Base-by-base conservation (phyloP, 2,113 vertebrate genomes). In the Rhynchomys soricoides region DNA sequence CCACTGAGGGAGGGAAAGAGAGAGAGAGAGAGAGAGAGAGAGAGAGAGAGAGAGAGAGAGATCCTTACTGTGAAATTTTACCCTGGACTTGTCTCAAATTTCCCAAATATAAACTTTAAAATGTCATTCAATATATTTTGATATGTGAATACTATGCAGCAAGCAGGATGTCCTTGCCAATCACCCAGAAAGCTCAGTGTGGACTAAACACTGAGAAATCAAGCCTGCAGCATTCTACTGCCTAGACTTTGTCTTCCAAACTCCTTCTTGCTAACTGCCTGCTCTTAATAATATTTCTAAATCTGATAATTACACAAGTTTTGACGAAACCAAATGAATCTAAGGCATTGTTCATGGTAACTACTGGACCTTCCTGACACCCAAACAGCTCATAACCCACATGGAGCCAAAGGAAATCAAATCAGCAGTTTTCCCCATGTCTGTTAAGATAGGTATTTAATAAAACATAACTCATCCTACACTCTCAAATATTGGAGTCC, bases 271-370 rank as follows among this genome's bases (percentile, higher is more conserved):
- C 71, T 92, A n/a, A 68, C 55, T 73, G 31, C 6, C 16, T 94
- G 17, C 34, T 93, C 45, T 93, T 31, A 66, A 3, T 4, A 2
- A 59, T 59, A n/a, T 62, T 85, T 37, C 52, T 50, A 45, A 70
- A 31, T 94, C 48, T 37, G 77, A 73, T 17, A 68, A 73, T 86
- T 15, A 37, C 8, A 45, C 50, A 22, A 34, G 7, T 34, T 81
- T n/a, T 55, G 40, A 43, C 81, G 37, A 90, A 89, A 52, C 11
- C 13, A 70, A 91, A 31, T 15, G 7, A n/a, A 5, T 59, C n/a
- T 92, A 50, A 85, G 37, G 34, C 48, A 89, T 95, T 50, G 88
- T 86, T 88, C 82, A 50, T 52, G 71, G 64, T 19, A 89, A 64
- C 37, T 92, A 68, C 50, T 40, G 75, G 43, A 48, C n/a, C 37